phyloP scores from a whole-genome alignment of 2,113 vertebrate genomes.

The Marmota monax region DNA sequence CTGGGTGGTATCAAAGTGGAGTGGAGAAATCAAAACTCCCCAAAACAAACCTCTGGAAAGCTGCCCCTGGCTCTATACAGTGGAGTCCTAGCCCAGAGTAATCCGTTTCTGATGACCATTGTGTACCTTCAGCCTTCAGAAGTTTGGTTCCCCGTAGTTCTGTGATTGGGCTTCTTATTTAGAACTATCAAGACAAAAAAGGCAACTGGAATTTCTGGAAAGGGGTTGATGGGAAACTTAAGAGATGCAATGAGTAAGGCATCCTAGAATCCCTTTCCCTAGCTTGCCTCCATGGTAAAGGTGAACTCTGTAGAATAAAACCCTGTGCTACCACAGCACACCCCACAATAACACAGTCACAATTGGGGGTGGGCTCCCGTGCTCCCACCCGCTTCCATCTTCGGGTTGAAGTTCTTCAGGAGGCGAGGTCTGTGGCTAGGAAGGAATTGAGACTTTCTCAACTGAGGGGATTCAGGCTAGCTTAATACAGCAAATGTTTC shows the following conservation, averaged over 20 bases:
- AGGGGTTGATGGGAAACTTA: not conserved
- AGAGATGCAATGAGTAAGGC: not conserved
- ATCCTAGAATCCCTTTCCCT: not conserved
- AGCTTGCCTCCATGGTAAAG: not conserved
- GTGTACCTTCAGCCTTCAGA: not conserved
- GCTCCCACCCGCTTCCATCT: not conserved
- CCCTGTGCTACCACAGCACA: rapidly evolving
- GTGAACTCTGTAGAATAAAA: not conserved
- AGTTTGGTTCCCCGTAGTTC: not conserved
- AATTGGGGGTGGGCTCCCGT: not conserved
- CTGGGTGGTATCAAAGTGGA: not conserved
- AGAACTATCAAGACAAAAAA: not conserved
- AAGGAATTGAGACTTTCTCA: constrained; percentile 7
- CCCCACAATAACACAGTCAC: not conserved
- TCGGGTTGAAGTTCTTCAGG: not conserved
- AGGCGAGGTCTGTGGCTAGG: not conserved
- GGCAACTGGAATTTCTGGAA: not conserved
- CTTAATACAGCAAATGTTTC: not conserved
- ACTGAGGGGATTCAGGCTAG: not conserved
- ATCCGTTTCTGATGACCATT: no score
- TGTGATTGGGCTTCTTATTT: not conserved
- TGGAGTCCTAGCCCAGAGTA: not conserved
- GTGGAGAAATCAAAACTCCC: not conserved
- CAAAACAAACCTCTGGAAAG: not conserved
- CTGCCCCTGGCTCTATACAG: not conserved